These are phyloP conservation scores for Drosophila simulans DNA, from an alignment of 1,140 invertebrate genomes.

Conservation along the genomic window DNA sequence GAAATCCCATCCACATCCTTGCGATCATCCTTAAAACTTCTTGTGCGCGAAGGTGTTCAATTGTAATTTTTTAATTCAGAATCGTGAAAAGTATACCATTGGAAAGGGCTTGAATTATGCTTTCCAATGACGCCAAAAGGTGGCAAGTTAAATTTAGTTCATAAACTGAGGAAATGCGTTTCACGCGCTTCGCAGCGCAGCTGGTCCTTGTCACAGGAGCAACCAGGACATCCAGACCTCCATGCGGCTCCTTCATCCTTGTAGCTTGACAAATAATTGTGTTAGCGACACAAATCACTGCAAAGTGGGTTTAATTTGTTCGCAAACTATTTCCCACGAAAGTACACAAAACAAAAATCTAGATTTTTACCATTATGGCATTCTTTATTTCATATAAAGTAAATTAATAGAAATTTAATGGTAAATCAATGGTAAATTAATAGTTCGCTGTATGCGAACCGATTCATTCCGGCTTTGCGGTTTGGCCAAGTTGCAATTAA, in stretches of 20 bases:
- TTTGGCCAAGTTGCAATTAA: background rate
- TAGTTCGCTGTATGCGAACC: background rate
- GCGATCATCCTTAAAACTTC: too few relatives aligned
- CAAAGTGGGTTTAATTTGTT: constrained; percentile 78
- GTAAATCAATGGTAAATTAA: too few relatives aligned
- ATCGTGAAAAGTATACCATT: too few relatives aligned
- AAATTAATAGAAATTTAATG: too few relatives aligned
- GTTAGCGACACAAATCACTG: constrained; percentile 77
- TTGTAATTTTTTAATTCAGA: too few relatives aligned
- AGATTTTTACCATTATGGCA: background rate
- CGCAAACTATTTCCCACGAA: constrained; percentile 63
- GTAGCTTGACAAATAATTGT: constrained; percentile 69
- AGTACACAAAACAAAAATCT: constrained; percentile 4
- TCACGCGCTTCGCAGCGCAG: constrained; percentile 29
- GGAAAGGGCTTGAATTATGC: too few relatives aligned
- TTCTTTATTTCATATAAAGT: too few relatives aligned
- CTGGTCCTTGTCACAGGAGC: constrained; percentile 28
- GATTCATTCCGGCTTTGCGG: background rate
- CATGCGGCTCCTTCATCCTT: constrained; percentile 23
- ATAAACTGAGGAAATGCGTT: constrained; percentile 15
- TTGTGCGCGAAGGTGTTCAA: too few relatives aligned
- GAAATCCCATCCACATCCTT: too few relatives aligned
- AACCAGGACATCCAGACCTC: constrained; percentile 1
- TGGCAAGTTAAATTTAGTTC: too few relatives aligned
- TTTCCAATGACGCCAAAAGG: too few relatives aligned